Evolutionary conservation across 2,888 invertebrate genomes (phyloP), one percentile per base, ranked within the genome.

Genomic region (Magallana nippona): DNA sequence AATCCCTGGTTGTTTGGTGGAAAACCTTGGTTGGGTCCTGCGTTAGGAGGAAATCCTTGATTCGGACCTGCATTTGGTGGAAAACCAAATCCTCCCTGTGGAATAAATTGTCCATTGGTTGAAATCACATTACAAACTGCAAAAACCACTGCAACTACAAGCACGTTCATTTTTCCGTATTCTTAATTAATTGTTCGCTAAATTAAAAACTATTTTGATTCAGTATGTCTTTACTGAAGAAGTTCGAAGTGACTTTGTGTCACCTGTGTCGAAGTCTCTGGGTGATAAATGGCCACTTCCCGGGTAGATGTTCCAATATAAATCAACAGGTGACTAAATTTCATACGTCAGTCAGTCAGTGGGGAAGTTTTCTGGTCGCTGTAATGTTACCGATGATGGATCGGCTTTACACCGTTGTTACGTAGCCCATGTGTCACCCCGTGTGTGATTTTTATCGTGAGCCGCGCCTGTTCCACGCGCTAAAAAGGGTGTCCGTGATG

Each of bases 51-150:
- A 63, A 81, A 81, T 13, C 55, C 55, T 44, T 44, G 44, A 44
- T 44, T 44, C 8, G 44, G 44, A 44, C 44, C 44, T 44, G 44
- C 44, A 44, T 44, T 44, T 44, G 44, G 83, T n/a, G 62, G 79
- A 56, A 56, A 58, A 22, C 63, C 80, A 56, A 80, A 58, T 71
- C 58, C 71, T n/a, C 55, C 63, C 32, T 22, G 22, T 13, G 71
- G 71, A 27, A 71, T 22, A 82, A 82, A 82, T 56, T 81, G 84
- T 78, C 84, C 84, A 32, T 56, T 44, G 3, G 56, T 60, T 11
- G 19, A 55, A 60, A 19, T 60, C 3, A 82, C 11, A 32, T 15
- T 82, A 11, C 71, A 71, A 71, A 71, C 15, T 15, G 27, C 27
- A 27, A 71, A 32, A 27, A 71, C 32, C 22, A 71, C 71, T 27